Evolutionary conservation across 2,888 invertebrate genomes (phyloP).

Genomic region (Aspidiotus destructor): DNA sequence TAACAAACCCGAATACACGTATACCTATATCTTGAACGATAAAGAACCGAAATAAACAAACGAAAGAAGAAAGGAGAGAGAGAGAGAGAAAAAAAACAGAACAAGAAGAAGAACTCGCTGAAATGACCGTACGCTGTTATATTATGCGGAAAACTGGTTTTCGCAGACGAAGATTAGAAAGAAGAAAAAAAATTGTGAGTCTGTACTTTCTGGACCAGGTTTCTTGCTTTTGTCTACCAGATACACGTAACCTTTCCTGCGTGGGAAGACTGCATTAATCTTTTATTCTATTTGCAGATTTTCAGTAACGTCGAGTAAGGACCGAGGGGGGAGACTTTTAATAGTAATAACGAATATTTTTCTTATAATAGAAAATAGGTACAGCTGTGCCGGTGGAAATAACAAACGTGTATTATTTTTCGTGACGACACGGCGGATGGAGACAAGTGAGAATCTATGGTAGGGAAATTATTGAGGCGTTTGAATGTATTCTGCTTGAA

Average conservation of each 20-base stretch:
- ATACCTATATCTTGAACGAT: too few relatives aligned
- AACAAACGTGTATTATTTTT: not conserved
- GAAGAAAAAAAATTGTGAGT: slow-evolving; percentile 13
- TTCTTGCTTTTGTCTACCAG: slow-evolving; percentile 24
- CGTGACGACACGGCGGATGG: not conserved
- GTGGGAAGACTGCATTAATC: slow-evolving; percentile 30
- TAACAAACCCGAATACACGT: too few relatives aligned
- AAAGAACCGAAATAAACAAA: too few relatives aligned
- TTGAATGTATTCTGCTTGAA: too few relatives aligned
- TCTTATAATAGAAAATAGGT: slow-evolving; percentile 16
- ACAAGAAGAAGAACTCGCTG: not conserved
- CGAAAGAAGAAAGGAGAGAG: too few relatives aligned
- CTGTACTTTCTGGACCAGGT: slow-evolving; percentile 9
- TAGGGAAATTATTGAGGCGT: not conserved
- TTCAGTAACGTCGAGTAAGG: not conserved
- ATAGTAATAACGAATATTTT: slow-evolving; percentile 28
- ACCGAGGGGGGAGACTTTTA: slow-evolving; percentile 11
- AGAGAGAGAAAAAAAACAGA: too few relatives aligned
- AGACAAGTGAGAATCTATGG: not conserved
- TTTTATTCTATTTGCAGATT: slow-evolving; percentile 21
- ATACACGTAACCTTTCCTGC: slow-evolving; percentile 28
- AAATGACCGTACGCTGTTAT: slow-evolving; percentile 12
- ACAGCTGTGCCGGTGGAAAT: slow-evolving; percentile 19
- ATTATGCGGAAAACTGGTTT: slow-evolving; percentile 24
- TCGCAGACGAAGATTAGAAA: slow-evolving; percentile 16